Evolutionary conservation across 1,140 invertebrate genomes (phyloP).

Genomic region (Physella acuta): DNA sequence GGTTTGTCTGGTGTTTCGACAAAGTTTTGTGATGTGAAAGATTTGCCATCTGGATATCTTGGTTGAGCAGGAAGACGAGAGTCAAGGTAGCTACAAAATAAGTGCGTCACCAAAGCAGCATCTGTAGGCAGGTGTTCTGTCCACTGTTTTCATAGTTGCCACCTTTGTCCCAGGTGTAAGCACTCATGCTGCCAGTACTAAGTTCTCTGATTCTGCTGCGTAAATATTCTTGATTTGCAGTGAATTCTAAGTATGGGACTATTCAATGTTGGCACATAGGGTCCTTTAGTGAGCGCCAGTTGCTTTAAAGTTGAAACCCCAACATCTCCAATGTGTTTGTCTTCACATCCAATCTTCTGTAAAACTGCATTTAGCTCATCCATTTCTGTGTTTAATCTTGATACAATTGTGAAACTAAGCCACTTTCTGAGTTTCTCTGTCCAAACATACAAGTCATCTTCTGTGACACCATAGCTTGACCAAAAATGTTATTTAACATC

Average conservation of each 20-base stretch:
- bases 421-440: conserved; percentile 66
- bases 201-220: conserved; percentile 76
- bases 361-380: conserved; percentile 70
- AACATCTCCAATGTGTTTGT: conserved; percentile 71
- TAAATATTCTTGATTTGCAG: conserved; percentile 80
- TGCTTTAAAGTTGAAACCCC: conserved; percentile 59
- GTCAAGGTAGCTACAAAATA: conserved; percentile 80
- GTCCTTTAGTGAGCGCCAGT: conserved; percentile 65
- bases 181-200: conserved; percentile 76
- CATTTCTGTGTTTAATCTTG: conserved; percentile 72
- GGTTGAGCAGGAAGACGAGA: conserved; percentile 75
- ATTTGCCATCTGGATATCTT: conserved; percentile 73
- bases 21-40: conserved; percentile 72
- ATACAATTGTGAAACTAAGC: conserved; percentile 76
- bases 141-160: conserved; percentile 75
- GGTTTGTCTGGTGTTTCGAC: conserved; percentile 67
- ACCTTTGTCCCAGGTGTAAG: conserved; percentile 79
- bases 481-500: too few species aligned
- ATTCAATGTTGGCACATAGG: conserved; percentile 71
- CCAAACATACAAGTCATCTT: conserved; percentile 55
- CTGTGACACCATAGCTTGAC: conserved; percentile 50
- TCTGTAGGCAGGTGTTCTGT: conserved; percentile 78
- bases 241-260: conserved; percentile 77
- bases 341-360: conserved; percentile 69
- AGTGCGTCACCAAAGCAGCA: conserved; percentile 78